Percentiles rank a stretch among this genome's conserved stretches.
Evolutionary conservation across 2,888 invertebrate species (phyloP).

Genomic region (Hesperia comma): DNA sequence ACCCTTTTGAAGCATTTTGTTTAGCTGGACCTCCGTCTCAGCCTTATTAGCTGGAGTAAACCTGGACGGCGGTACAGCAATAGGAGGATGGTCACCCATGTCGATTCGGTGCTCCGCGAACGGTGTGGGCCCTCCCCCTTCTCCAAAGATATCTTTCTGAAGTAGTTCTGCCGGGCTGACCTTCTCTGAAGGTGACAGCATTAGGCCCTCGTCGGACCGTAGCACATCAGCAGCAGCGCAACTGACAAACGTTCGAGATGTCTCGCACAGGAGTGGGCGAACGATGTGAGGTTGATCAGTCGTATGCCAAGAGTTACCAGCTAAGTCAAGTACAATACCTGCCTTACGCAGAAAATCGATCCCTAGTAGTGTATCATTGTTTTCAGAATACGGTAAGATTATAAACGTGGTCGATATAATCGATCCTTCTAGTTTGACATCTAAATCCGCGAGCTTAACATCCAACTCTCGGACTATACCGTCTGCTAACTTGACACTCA

Average conservation of each 20-base stretch:
- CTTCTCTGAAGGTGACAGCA: not conserved
- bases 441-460: not conserved
- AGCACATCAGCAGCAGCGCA: constrained; percentile 6
- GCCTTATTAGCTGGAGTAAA: not conserved
- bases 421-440: constrained; percentile 5
- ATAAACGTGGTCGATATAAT: not conserved
- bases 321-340: not conserved
- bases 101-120: not conserved
- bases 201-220: not conserved
- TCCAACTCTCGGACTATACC: not conserved
- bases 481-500: not conserved
- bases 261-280: not conserved
- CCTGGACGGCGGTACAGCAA: not conserved
- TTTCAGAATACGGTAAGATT: not conserved
- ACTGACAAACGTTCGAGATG: not conserved
- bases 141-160: not conserved
- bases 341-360: constrained; percentile 14
- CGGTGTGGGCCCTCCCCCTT: constrained; percentile 5
- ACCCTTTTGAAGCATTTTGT: not conserved
- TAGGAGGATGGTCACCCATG: constrained; percentile 2
- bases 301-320: not conserved
- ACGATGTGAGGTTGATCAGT: not conserved
- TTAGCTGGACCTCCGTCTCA: not conserved
- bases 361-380: constrained; percentile 2
- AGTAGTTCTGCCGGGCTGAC: not conserved